Conservation (phyloP, 2,113 vertebrate species). For the Paramisgurnus dabryanus region DNA sequence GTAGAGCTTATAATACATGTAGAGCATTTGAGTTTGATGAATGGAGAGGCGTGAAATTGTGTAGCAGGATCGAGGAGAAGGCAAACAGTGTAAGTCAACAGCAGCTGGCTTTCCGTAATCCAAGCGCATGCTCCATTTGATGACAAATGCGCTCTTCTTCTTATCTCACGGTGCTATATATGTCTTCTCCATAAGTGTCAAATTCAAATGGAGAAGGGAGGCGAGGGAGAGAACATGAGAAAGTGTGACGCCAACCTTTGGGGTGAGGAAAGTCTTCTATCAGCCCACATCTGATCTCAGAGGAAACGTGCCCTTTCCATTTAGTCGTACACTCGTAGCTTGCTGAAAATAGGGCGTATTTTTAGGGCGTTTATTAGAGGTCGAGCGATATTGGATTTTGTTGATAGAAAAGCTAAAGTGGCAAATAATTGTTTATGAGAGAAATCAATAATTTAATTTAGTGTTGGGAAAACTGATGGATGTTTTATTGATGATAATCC, state of each 20-base stretch:
- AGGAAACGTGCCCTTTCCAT: constrained; percentile 74
- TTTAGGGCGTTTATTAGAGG: constrained; percentile 13
- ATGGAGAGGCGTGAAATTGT: constrained; percentile 61
- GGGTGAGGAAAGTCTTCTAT: constrained; percentile 49
- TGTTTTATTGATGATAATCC: too few relatives aligned
- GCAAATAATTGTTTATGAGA: too few relatives aligned
- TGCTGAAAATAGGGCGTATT: constrained; percentile 56
- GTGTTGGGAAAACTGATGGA: too few relatives aligned
- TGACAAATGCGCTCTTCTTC: constrained; percentile 65
- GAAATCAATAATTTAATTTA: too few relatives aligned
- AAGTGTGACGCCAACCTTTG: constrained; percentile 61
- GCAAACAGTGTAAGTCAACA: constrained; percentile 66
- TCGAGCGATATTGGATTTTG: neutral
- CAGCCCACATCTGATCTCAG: constrained; percentile 67
- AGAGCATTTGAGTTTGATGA: constrained; percentile 60
- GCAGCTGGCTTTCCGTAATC: constrained; percentile 64
- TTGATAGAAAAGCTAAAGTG: neutral
- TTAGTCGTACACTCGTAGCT: constrained; percentile 71
- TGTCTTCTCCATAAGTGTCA: constrained; percentile 57
- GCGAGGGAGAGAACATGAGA: constrained; percentile 14
- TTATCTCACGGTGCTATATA: constrained; percentile 64
- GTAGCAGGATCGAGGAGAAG: constrained; percentile 63
- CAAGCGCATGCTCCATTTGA: constrained; percentile 60
- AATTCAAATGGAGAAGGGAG: constrained; percentile 63
- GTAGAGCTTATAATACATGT: neutral